These are phyloP conservation scores for Stenolophus ochropezus DNA, from an alignment of 2,888 invertebrate genomes.

Conservation along the genomic window DNA sequence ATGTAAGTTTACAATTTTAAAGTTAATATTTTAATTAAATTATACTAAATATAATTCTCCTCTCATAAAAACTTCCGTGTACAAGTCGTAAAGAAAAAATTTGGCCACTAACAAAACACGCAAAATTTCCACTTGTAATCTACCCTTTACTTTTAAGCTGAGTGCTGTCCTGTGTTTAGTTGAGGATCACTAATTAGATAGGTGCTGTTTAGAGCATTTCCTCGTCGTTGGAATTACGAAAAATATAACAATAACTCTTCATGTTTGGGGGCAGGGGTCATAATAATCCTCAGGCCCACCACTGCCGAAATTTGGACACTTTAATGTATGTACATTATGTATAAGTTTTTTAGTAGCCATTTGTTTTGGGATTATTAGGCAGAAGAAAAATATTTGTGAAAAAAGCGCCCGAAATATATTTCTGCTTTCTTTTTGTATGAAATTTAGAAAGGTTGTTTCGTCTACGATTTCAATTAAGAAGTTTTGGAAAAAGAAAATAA, in stretches of 20 bases:
- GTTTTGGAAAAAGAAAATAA: no score
- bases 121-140: conserved; percentile 15
- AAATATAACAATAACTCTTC: conserved; percentile 28
- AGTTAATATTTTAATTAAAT: not conserved
- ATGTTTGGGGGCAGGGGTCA: not conserved
- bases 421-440: no score
- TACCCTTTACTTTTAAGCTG: conserved; percentile 30
- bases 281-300: not conserved
- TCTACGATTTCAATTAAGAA: no score
- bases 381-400: no score
- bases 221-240: conserved; percentile 15
- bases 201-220: conserved; percentile 38
- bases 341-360: no score
- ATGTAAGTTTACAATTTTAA: no score
- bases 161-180: conserved; percentile 30
- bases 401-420: no score
- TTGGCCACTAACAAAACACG: not conserved
- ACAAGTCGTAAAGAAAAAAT: conserved; percentile 8
- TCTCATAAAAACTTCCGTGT: conserved; percentile 2
- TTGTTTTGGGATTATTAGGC: no score
- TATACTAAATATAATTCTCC: not conserved
- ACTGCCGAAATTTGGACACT: not conserved
- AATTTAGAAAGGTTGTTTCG: no score
- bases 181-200: conserved; percentile 33
- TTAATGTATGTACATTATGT: no score